Base-by-base conservation (phyloP, 2,888 invertebrate genomes). In the Portevinia maculata region DNA sequence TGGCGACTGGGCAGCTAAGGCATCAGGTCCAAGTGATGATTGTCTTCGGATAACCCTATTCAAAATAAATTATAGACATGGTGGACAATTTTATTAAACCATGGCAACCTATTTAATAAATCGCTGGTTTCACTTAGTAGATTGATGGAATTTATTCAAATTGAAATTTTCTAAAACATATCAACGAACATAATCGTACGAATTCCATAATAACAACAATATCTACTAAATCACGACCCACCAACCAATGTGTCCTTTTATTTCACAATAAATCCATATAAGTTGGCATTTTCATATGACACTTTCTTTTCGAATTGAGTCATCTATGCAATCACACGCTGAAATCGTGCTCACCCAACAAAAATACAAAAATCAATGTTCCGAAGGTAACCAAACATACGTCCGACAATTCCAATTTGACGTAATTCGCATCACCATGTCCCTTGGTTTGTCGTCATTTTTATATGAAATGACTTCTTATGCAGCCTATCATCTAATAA, bases 401-500 rank as follows among this genome's bases (percentile, higher is more conserved):
- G 59, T 44, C 55, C n/a, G 34, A 44, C 48, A 48, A 32, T 34
- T 15, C 34, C 21, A 24, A 69, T 55, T 69, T 69, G 69, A 69
- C 69, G 69, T 57, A 69, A 53, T 34, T 46, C 55, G 9, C 34
- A 11, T 0, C 67, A 13, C 9, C 5, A 34, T 34, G 46, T 44
- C 44, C 37, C 9, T 62, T 19, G 39, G 9, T 30, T 62, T n/a
- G 50, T 64, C 34, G 24, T 53, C 48, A 48, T 39, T 39, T 62
- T 19, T 13, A 19, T 7, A 34, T 34, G 15, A 64, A 50, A 39
- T 34, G n/a, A 24, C 41, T 24, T 17, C 39, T 52, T 8, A n/a
- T n/a, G n/a, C n/a, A n/a, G n/a, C n/a, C n/a, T n/a, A n/a, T n/a
- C 70, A 48, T 39, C 9, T 32, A 70, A 78, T 78, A 78, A 76